These are phyloP conservation scores for Limosa lapponica DNA, from an alignment of 2,797 vertebrate genomes.

Conservation along the genomic window DNA sequence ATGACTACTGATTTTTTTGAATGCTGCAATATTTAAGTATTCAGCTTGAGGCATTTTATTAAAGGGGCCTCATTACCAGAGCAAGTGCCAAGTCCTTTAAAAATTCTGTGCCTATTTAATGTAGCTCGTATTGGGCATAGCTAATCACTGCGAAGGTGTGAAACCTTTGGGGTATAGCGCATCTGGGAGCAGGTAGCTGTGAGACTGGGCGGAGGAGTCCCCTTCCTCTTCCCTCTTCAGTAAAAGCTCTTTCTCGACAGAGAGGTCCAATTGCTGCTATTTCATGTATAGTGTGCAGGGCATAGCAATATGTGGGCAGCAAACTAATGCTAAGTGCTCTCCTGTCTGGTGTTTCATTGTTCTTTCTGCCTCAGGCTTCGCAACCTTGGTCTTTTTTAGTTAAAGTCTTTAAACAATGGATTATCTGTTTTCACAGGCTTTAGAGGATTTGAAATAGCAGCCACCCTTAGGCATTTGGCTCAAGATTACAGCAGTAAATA, in stretches of 20 bases:
- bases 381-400: slow-evolving; percentile 50
- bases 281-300: background rate
- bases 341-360: slow-evolving; percentile 28
- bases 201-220: background rate
- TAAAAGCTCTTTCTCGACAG: background rate
- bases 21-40: background rate
- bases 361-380: slow-evolving; percentile 52
- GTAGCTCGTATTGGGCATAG: background rate
- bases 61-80: background rate
- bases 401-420: slow-evolving; percentile 66
- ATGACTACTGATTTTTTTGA: background rate
- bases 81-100: background rate
- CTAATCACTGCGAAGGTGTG: background rate
- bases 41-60: slow-evolving; percentile 3
- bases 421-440: slow-evolving; percentile 62
- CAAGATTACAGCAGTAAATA: slow-evolving; percentile 53
- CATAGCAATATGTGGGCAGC: slow-evolving; percentile 2
- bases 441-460: slow-evolving; percentile 58
- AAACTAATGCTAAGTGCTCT: slow-evolving; percentile 19
- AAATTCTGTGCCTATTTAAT: background rate
- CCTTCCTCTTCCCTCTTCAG: background rate
- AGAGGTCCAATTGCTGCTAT: background rate
- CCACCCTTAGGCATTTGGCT: slow-evolving; percentile 53
- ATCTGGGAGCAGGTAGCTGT: background rate
- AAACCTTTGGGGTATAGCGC: background rate